Evolutionary conservation across 2,113 vertebrate species (phyloP).

Genomic region (Gnathonemus longibarbis): DNA sequence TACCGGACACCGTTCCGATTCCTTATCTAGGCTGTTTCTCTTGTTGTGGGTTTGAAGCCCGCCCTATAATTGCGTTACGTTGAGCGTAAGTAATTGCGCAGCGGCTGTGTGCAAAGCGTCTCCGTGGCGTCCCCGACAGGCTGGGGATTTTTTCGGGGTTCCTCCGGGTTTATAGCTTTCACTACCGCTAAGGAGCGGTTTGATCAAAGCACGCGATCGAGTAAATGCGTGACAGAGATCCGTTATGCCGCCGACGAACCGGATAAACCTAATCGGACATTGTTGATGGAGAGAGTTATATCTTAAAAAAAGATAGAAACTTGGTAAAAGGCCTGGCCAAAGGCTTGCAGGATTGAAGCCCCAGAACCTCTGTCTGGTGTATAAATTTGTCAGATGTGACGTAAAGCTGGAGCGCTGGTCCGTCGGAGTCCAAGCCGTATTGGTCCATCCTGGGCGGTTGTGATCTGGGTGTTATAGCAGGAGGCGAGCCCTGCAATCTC

Average conservation of each 20-base stretch:
- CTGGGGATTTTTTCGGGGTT: background rate
- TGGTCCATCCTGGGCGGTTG: background rate
- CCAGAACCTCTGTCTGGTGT: background rate
- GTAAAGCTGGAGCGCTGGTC: background rate
- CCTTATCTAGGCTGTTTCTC: constrained; percentile 10
- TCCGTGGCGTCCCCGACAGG: background rate
- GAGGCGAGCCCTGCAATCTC: background rate
- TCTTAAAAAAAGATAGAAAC: background rate
- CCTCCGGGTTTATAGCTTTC: background rate
- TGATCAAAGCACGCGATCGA: background rate
- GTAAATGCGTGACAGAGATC: background rate
- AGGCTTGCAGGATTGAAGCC: background rate
- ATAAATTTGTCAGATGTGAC: background rate
- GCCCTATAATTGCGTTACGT: background rate
- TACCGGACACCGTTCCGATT: background rate
- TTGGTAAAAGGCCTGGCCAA: background rate
- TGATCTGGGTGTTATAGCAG: background rate
- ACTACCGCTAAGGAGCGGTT: background rate
- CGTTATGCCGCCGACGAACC: background rate
- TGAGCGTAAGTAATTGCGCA: background rate
- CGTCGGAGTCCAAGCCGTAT: background rate
- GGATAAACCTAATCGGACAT: background rate
- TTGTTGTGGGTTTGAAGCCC: background rate
- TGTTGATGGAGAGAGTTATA: background rate
- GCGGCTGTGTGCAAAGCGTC: background rate